These are phyloP conservation scores for Petrolisthes cinctipes DNA, from an alignment of 2,888 invertebrate genomes.

Conservation along the genomic window DNA sequence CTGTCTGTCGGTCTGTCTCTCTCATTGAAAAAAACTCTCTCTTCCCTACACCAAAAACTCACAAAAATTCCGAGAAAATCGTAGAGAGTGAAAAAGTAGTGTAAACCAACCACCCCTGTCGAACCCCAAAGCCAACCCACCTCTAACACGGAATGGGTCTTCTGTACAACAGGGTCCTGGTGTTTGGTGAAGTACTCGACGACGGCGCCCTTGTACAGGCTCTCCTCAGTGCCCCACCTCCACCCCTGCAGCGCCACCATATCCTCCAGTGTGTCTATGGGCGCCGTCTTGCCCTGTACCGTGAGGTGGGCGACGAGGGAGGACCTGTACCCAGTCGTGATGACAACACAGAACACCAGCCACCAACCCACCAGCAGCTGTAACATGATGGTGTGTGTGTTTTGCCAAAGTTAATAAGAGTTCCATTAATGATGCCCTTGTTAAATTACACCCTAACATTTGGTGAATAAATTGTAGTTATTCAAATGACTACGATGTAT, in stretches of 20 bases:
- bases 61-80: too few relatives aligned
- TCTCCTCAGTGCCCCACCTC: conserved; percentile 5
- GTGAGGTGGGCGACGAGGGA: conserved; percentile 65
- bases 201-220: not conserved
- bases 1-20: too few relatives aligned
- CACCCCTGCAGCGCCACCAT: not conserved
- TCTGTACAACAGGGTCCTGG: not conserved
- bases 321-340: conserved; percentile 41
- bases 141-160: not conserved
- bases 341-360: conserved; percentile 38
- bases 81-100: too few relatives aligned
- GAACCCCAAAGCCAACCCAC: not conserved
- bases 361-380: conserved; percentile 42
- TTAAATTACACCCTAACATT: too few relatives aligned
- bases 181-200: conserved; percentile 14
- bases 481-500: too few relatives aligned
- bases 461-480: too few relatives aligned
- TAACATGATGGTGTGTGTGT: too few relatives aligned
- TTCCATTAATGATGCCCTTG: too few relatives aligned
- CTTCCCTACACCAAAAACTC: too few relatives aligned
- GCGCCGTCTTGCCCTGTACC: conserved; percentile 66
- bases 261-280: conserved; percentile 49
- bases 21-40: too few relatives aligned
- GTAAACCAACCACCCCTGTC: too few relatives aligned
- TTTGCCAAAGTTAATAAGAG: too few relatives aligned